phyloP scores from a whole-genome alignment of 2,888 invertebrate genomes.

The Tachina grossa region DNA sequence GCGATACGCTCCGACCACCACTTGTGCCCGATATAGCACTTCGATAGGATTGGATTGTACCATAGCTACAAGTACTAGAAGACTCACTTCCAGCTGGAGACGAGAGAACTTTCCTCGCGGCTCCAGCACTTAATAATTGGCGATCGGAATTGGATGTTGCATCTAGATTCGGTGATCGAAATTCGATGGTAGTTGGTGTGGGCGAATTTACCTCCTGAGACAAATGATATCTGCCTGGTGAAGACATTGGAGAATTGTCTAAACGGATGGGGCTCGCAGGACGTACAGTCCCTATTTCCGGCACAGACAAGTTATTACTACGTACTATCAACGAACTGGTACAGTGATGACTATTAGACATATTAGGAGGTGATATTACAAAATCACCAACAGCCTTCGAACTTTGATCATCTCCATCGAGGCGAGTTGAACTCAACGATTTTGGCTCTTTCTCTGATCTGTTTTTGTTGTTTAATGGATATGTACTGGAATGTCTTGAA shows the following conservation, averaged over 20 bases:
- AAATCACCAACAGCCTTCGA: conserved; percentile 73
- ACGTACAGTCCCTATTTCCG: conserved; percentile 8
- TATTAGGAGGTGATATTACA: conserved; percentile 76
- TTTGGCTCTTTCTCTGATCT: conserved; percentile 53
- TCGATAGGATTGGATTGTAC: conserved; percentile 62
- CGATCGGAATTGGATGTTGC: conserved; percentile 76
- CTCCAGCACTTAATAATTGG: conserved; percentile 38
- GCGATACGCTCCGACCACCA: conserved; percentile 77
- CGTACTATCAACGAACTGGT: conserved; percentile 33
- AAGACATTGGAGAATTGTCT: conserved; percentile 75
- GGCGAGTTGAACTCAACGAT: conserved; percentile 77
- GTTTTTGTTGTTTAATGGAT: conserved; percentile 41
- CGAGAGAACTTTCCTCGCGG: conserved; percentile 71
- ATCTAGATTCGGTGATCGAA: conserved; percentile 77
- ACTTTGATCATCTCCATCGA: conserved; percentile 75
- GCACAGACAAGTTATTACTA: conserved; percentile 16
- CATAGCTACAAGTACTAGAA: conserved; percentile 52
- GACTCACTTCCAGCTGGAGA: conserved; percentile 78
- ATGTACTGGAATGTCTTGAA: conserved; percentile 58
- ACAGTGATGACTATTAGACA: conserved; percentile 62
- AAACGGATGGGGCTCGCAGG: conserved; percentile 35
- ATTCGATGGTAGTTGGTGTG: conserved; percentile 40
- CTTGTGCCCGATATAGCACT: conserved; percentile 49
- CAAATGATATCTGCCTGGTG: conserved; percentile 75
- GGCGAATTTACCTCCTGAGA: conserved; percentile 72